Percentiles rank a stretch among this genome's conserved stretches.
These are phyloP conservation scores for Lordiphosa stackelbergi DNA, from an alignment of 1,140 invertebrate species.

Conservation along the genomic window DNA sequence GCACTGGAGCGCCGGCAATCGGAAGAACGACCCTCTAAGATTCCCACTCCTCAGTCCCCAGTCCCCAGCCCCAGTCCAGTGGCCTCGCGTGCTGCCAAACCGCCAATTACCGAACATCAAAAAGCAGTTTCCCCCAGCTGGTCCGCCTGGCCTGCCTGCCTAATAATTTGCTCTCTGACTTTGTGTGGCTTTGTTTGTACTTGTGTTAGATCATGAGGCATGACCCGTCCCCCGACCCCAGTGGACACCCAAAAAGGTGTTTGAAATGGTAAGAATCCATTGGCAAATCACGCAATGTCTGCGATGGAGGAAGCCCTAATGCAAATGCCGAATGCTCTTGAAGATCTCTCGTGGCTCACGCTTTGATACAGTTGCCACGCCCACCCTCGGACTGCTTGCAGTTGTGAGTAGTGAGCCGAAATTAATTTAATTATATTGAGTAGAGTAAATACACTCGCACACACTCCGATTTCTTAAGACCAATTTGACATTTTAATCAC, in stretches of 20 bases:
- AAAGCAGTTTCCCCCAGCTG: conserved; percentile 64
- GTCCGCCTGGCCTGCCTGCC: conserved; percentile 44
- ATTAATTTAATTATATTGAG: conserved; percentile 68
- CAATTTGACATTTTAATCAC: conserved; percentile 67
- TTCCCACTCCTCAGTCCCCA: conserved; percentile 5
- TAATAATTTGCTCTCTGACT: conserved; percentile 68
- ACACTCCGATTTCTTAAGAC: conserved; percentile 15
- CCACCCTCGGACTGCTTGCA: conserved; percentile 13
- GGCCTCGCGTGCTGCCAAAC: conserved; percentile 70
- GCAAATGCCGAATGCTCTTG: conserved; percentile 46
- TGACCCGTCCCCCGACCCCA: conserved; percentile 18
- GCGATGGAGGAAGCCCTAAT: conserved; percentile 27
- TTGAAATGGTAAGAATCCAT: conserved; percentile 62
- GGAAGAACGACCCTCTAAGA: conserved; percentile 32
- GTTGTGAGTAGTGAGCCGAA: conserved; percentile 32
- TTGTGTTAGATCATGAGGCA: conserved; percentile 23
- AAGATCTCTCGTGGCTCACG: conserved; percentile 57
- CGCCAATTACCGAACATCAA: conserved; percentile 74
- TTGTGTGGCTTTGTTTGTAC: conserved; percentile 68
- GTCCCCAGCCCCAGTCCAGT: conserved; percentile 14
- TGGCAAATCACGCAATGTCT: conserved; percentile 60
- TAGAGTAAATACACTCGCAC: conserved; percentile 63
- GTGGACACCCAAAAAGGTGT: conserved; percentile 69
- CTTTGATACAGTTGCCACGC: conserved; percentile 56
- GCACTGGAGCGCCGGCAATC: conserved; percentile 53